phyloP scores from a whole-genome alignment of 2,888 invertebrate genomes.

The Ormyrus nitidulus region DNA sequence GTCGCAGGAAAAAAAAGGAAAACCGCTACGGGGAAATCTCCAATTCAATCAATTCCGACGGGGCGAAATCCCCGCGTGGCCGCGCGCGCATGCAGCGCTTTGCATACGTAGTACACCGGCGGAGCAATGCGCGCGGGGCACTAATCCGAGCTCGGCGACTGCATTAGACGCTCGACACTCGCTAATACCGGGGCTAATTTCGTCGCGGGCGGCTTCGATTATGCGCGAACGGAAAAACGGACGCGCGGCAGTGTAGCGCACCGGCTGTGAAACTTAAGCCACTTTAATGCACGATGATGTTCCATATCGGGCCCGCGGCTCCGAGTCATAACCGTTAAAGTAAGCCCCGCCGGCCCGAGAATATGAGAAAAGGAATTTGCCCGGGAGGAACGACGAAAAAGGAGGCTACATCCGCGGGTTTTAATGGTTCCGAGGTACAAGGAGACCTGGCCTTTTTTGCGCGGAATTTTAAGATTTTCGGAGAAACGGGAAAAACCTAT shows the following conservation, averaged over 20 bases:
- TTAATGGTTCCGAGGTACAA: neutral
- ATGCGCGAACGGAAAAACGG: neutral
- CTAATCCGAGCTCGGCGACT: slow-evolving; percentile 14
- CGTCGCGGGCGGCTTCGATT: neutral
- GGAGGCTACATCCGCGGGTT: neutral
- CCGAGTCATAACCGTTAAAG: slow-evolving; percentile 43
- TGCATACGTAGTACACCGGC: slow-evolving; percentile 38
- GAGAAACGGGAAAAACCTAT: neutral
- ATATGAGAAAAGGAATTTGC: slow-evolving; percentile 26
- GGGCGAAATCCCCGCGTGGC: neutral
- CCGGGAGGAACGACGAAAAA: neutral
- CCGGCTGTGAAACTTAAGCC: slow-evolving; percentile 37
- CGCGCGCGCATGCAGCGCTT: neutral
- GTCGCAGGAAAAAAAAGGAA: no score
- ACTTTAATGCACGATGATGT: slow-evolving; percentile 43
- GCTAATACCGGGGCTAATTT: slow-evolving; percentile 37
- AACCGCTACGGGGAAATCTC: neutral
- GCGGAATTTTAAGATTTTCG: no score
- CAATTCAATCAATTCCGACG: slow-evolving; percentile 35
- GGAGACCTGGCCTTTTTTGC: neutral
- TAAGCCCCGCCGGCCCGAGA: neutral
- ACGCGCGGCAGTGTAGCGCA: neutral
- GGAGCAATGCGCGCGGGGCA: neutral
- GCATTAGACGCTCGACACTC: slow-evolving; percentile 5
- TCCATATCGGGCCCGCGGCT: slow-evolving; percentile 32